Evolutionary conservation across 1,140 invertebrate species (phyloP).

Genomic region (Venustaconcha ellipsiformis): DNA sequence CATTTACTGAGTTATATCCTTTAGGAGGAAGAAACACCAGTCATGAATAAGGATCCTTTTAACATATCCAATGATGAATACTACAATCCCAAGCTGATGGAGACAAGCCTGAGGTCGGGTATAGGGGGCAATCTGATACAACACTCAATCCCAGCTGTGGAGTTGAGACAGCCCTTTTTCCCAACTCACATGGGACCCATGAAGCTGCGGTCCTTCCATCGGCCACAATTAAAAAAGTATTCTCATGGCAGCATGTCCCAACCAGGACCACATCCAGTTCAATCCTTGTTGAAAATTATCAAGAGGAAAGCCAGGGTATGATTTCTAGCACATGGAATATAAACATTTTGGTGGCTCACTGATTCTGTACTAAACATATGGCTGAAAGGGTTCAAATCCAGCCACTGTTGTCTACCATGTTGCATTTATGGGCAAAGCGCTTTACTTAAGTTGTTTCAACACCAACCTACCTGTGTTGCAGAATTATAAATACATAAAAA

Average conservation of each 20-base stretch:
- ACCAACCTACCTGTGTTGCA: too few species aligned
- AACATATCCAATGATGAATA: constrained; percentile 99
- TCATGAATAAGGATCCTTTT: constrained; percentile 89
- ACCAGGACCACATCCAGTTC: constrained; percentile 74
- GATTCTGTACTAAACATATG: too few species aligned
- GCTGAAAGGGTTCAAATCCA: too few species aligned
- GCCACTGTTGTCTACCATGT: too few species aligned
- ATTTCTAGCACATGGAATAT: neutral
- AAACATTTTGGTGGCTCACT: too few species aligned
- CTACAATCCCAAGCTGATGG: constrained; percentile 84
- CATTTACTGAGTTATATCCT: neutral
- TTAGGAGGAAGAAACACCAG: neutral
- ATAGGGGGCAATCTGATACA: constrained; percentile 73
- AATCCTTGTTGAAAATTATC: constrained; percentile 89
- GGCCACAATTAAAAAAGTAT: constrained; percentile 89
- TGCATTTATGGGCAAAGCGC: too few species aligned
- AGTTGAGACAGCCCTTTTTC: constrained; percentile 93
- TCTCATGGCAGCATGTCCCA: constrained; percentile 83
- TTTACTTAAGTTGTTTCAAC: neutral
- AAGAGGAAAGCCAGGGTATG: constrained; percentile 88
- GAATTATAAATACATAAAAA: neutral
- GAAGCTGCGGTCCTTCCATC: constrained; percentile 93
- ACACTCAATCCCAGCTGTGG: constrained; percentile 97
- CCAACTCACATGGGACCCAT: constrained; percentile 90
- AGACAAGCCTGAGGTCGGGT: constrained; percentile 69